These are phyloP conservation scores for Himalopsyche kuldschensis DNA, from an alignment of 2,888 invertebrate species.

Conservation along the genomic window DNA sequence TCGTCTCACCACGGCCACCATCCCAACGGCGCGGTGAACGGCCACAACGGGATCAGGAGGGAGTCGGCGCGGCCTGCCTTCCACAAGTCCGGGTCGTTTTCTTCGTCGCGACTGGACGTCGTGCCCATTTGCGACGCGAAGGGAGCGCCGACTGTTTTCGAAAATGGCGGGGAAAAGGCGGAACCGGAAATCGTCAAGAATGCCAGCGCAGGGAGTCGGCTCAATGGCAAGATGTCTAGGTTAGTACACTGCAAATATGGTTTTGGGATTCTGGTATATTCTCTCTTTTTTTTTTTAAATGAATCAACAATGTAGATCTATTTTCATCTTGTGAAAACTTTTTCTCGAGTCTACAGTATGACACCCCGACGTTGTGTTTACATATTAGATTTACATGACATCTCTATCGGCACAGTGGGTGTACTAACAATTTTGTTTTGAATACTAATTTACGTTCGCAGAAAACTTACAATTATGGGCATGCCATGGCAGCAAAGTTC, in stretches of 20 bases:
- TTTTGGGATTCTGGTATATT: background rate
- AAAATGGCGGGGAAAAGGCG: background rate
- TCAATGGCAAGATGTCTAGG: constrained; percentile 21
- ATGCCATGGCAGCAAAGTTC: no score
- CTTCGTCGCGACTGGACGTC: background rate
- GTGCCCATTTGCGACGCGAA: background rate
- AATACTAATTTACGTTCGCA: no score
- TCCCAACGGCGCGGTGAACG: constrained; percentile 6
- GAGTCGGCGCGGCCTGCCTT: constrained; percentile 6
- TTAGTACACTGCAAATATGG: background rate
- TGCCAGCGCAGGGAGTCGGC: constrained; percentile 11
- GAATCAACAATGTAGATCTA: no score
- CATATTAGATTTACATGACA: no score
- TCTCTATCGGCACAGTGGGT: no score
- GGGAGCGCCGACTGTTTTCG: background rate
- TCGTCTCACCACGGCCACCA: constrained; percentile 9
- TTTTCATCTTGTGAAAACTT: no score
- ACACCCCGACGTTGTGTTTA: no score
- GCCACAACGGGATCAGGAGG: constrained; percentile 4
- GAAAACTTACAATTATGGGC: no score
- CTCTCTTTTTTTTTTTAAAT: no score
- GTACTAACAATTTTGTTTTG: no score
- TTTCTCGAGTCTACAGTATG: no score
- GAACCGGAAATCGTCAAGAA: background rate
- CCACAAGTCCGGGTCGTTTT: constrained; percentile 13